Base-by-base conservation (phyloP, 30 jellyfish, hydroid and myxozoan genomes). In the Mastigias papua region DNA sequence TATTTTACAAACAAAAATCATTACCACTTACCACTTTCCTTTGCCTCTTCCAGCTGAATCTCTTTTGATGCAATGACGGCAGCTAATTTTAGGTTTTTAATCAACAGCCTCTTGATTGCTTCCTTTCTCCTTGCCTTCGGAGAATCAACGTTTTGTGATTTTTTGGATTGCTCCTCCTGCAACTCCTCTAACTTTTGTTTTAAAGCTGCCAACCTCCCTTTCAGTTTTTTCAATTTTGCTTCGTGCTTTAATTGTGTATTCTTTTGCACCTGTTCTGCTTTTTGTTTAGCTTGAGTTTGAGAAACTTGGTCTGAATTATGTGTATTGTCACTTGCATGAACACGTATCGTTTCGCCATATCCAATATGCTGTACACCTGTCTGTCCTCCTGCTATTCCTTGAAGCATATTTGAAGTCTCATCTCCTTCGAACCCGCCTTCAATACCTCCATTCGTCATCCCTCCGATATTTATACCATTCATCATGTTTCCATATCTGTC, bases 51-150 rank as follows among this genome's bases (percentile, higher is more conserved):
- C 73, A 94, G 87, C 46, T 94, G 96, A 3, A 94, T 94, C 69
- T 94, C 99, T 84, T 94, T 94, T 25, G 99, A 68, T 58, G 99
- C 99, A 34, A 94, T 94, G 81, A 94, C 67, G 16, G 99, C 99
- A 4, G 99, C 99, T 49, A 94, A 70, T 74, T 94, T 94, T 65
- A 94, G 80, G 60, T 94, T 94, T 70, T 94, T 94, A 64, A 94
- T 94, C 49, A 94, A 80, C 31, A 94, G 60, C 48, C 75, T 89
- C 87, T 94, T 94, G 87, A 94, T 89, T 16, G 99, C 99, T 42
- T 94, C 97, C 60, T 89, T 89, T 42, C 99, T 66, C 46, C 87
- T 87, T 34, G 78, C 95, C 23, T 83, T 75, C 16, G 97, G 98
- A 0, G 89, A 74, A 66, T 89, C 80, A 13, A 66, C 76, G 34